Conservation (phyloP, 2,113 vertebrate genomes). For the Sylvietta virens region DNA sequence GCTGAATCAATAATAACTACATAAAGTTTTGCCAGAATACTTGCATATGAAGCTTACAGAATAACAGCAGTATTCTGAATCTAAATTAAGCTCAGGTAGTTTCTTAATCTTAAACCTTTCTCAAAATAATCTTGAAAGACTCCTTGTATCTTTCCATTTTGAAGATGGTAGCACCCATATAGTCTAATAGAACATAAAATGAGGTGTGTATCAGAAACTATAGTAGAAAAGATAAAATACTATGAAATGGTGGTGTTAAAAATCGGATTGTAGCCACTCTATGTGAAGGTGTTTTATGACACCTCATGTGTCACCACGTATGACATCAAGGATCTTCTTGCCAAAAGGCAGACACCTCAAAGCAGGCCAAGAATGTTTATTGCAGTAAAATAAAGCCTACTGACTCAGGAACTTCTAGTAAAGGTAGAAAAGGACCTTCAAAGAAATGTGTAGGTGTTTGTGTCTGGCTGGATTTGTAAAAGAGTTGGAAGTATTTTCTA, state of each 20-base stretch:
- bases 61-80: neutral
- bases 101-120: neutral
- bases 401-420: neutral
- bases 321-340: neutral
- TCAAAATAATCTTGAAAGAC: neutral
- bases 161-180: neutral
- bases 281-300: neutral
- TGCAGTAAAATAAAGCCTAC: neutral
- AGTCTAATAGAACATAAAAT: neutral
- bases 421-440: neutral
- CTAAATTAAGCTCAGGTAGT: neutral
- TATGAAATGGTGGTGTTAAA: neutral
- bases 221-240: neutral
- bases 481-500: neutral
- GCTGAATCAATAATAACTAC: neutral
- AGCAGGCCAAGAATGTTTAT: neutral
- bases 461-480: neutral
- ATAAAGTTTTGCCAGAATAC: neutral
- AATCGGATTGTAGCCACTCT: neutral
- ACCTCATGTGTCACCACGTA: neutral
- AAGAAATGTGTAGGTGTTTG: neutral
- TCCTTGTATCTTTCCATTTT: neutral
- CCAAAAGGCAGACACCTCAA: neutral
- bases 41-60: neutral
- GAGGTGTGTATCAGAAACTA: neutral